Evolutionary conservation across 2,113 vertebrate genomes (phyloP).

Genomic region (Tetrax tetrax): DNA sequence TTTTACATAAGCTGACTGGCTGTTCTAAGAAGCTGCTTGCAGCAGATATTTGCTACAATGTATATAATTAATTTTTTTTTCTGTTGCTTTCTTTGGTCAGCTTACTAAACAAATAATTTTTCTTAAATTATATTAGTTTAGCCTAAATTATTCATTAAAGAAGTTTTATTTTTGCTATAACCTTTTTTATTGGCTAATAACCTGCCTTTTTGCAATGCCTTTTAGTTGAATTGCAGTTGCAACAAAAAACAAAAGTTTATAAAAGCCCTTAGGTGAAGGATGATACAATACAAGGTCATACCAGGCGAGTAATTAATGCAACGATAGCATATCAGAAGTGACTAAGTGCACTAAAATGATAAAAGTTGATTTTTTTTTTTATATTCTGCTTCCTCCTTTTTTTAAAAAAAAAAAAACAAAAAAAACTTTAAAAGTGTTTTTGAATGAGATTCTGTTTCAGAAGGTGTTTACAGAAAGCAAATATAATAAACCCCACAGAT

Average conservation of each 20-base stretch:
- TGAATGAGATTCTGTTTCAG: background rate
- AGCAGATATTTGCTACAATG: background rate
- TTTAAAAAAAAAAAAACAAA: background rate
- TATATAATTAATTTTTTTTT: background rate
- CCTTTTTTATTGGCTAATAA: background rate
- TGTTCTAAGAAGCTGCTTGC: background rate
- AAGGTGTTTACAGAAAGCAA: background rate
- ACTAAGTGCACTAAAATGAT: background rate
- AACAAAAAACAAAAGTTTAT: background rate
- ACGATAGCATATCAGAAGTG: background rate
- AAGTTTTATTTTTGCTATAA: background rate
- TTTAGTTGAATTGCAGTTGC: background rate
- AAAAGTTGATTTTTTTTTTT: background rate
- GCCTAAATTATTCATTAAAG: background rate
- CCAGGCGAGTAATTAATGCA: background rate
- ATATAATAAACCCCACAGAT: background rate
- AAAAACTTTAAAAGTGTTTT: background rate
- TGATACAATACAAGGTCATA: background rate
- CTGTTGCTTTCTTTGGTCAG: background rate
- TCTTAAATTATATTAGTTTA: background rate
- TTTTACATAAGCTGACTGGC: background rate
- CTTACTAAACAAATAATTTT: background rate
- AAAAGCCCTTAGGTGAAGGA: background rate
- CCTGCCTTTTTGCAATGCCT: background rate
- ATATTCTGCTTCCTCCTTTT: accelerated